A percentile compares a stretch with the other conserved stretches of the same genome.
Evolutionary conservation across 92 coral and sea anemone species (phyloP).

Genomic region (Pocillopora grandis): DNA sequence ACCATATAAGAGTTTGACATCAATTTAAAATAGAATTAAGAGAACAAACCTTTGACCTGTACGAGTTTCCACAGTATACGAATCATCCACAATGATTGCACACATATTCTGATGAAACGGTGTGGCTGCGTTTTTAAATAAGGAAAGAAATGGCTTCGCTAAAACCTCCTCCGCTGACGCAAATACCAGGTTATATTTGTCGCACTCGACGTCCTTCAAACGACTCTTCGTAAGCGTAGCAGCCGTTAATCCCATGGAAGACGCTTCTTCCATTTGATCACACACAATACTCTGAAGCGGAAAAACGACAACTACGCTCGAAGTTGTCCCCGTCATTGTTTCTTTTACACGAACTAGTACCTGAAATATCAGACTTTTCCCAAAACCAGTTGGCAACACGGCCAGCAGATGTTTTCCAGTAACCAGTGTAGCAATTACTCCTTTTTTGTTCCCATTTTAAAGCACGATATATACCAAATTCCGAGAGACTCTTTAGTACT

Average conservation of each 20-base stretch:
- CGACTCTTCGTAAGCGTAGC: neutral
- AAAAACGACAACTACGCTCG: conserved; percentile 18
- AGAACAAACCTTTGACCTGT: conserved; percentile 44
- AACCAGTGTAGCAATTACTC: too few species aligned
- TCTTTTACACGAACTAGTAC: conserved; percentile 14
- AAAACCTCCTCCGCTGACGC: too few species aligned
- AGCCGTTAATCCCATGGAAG: neutral
- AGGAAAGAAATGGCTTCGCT: too few species aligned
- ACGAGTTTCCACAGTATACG: conserved; percentile 29
- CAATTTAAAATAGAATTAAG: neutral
- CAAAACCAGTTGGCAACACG: too few species aligned
- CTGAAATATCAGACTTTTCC: too few species aligned
- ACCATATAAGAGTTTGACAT: neutral
- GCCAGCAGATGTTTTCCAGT: too few species aligned
- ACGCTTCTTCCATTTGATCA: neutral
- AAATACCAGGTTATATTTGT: too few species aligned
- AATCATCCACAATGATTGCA: conserved; percentile 36
- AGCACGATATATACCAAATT: too few species aligned
- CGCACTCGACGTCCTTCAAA: neutral
- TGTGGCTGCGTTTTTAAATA: conserved; percentile 19
- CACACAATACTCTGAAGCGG: conserved; percentile 24
- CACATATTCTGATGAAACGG: conserved; percentile 43
- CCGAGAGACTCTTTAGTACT: too few species aligned
- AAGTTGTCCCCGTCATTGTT: neutral
- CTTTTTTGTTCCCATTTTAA: too few species aligned